A percentile compares a stretch with the other conserved stretches of the same genome.
Evolutionary conservation across 1,140 invertebrate species (phyloP).

Genomic region (Drosophila bocqueti): DNA sequence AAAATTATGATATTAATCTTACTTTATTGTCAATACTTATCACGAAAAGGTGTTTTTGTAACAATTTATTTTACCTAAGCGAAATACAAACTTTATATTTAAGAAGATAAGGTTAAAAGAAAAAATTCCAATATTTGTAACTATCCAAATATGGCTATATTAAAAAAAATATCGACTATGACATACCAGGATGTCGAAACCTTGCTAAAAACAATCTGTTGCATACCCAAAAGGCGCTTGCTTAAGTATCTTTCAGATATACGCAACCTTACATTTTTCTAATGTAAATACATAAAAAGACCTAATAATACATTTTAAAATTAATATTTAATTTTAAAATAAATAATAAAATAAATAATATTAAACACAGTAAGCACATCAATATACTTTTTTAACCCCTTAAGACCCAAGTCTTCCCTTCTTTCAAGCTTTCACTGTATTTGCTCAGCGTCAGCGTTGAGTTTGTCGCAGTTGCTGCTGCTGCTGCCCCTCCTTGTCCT

Average conservation of each 20-base stretch:
- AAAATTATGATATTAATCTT: background rate
- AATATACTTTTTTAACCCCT: too few relatives aligned
- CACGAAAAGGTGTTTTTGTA: background rate
- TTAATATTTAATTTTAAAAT: background rate
- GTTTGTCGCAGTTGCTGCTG: constrained; percentile 26
- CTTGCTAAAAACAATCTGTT: background rate
- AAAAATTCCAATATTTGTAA: too few relatives aligned
- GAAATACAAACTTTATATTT: too few relatives aligned
- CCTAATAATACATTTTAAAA: background rate
- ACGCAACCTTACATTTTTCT: background rate
- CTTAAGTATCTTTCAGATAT: background rate
- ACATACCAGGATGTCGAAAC: background rate
- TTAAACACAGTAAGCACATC: background rate
- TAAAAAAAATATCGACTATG: background rate
- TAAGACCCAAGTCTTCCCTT: background rate
- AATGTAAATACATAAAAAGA: background rate
- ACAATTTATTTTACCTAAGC: background rate
- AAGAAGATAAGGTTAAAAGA: background rate
- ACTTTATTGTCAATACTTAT: background rate
- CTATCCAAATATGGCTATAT: too few relatives aligned
- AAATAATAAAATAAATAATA: background rate
- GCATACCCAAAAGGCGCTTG: background rate
- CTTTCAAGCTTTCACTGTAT: constrained; percentile 43
- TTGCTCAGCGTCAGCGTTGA: constrained; percentile 65
- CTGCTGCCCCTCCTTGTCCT: constrained; percentile 45